These are phyloP conservation scores for Sebastes wilsoni DNA, from an alignment of 2,797 vertebrate genomes.

Conservation along the genomic window DNA sequence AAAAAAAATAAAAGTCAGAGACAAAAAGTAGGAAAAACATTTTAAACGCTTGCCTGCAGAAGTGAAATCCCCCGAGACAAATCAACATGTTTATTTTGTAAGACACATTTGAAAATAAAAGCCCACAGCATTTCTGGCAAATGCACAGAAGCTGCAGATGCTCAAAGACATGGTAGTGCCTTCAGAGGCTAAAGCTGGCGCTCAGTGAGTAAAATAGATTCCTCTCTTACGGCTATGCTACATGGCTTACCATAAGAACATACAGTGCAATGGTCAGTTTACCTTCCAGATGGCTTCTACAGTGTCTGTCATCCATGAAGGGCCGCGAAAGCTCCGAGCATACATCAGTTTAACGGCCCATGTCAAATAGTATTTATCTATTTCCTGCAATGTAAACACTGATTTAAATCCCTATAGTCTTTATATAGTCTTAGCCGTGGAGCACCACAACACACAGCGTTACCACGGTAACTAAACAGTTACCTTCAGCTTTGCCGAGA, in stretches of 20 bases:
- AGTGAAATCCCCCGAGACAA: conserved; percentile 2
- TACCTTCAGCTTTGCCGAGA: conserved; percentile 46
- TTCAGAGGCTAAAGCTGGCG: neutral
- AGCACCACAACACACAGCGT: conserved; percentile 43
- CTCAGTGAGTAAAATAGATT: neutral
- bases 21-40: neutral
- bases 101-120: conserved; percentile 25
- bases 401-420: conserved; percentile 46
- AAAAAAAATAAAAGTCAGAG: neutral
- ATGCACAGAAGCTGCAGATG: conserved; percentile 6
- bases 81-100: conserved; percentile 19
- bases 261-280: neutral
- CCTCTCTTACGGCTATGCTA: neutral
- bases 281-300: conserved; percentile 14
- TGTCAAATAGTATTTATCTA: conserved; percentile 53
- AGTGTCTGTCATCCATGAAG: conserved; percentile 2
- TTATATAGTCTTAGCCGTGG: conserved; percentile 29
- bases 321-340: neutral
- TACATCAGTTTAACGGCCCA: conserved; percentile 29
- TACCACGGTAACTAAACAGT: conserved; percentile 62
- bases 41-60: conserved; percentile 12
- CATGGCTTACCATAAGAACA: neutral
- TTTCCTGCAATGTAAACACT: conserved; percentile 60
- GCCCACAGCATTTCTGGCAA: conserved; percentile 20
- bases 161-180: conserved; percentile 5